Percentiles rank a stretch among this genome's conserved stretches.
phyloP scores from a whole-genome alignment of 1,140 invertebrate genomes.

The Brachionus asplanchnoidis region DNA sequence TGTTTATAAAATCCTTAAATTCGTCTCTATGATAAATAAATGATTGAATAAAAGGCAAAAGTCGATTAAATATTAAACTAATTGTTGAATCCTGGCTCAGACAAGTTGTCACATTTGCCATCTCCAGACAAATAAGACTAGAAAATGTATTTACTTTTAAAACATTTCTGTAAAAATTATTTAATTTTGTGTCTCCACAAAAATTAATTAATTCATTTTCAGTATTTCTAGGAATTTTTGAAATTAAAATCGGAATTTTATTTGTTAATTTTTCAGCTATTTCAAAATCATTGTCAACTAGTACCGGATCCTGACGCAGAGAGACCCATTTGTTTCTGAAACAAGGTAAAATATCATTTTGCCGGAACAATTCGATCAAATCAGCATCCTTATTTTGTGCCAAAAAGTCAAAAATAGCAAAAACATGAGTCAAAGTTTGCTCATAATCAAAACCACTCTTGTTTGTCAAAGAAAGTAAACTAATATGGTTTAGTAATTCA shows the following conservation, averaged over 20 bases:
- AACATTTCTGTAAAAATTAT: neutral
- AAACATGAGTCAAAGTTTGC: neutral
- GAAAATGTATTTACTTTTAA: neutral
- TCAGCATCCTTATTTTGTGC: neutral
- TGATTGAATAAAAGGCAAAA: neutral
- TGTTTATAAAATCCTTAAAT: neutral
- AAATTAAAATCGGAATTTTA: neutral
- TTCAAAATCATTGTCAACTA: slow-evolving; percentile 7
- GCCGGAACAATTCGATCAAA: neutral
- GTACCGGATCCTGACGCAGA: neutral
- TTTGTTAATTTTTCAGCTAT: neutral
- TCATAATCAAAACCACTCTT: neutral
- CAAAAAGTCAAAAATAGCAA: neutral
- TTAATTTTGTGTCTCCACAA: neutral
- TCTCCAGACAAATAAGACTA: neutral
- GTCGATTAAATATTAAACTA: neutral
- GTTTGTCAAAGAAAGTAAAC: neutral
- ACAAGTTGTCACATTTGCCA: neutral
- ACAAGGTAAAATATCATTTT: neutral
- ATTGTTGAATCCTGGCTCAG: neutral
- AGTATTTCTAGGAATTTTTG: neutral
- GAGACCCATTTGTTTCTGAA: slow-evolving; percentile 17
- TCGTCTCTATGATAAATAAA: neutral
- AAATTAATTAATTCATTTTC: neutral
- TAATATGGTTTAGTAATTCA: neutral